Base-by-base conservation (phyloP, 2,888 invertebrate genomes). In the Entomobrya proxima region DNA sequence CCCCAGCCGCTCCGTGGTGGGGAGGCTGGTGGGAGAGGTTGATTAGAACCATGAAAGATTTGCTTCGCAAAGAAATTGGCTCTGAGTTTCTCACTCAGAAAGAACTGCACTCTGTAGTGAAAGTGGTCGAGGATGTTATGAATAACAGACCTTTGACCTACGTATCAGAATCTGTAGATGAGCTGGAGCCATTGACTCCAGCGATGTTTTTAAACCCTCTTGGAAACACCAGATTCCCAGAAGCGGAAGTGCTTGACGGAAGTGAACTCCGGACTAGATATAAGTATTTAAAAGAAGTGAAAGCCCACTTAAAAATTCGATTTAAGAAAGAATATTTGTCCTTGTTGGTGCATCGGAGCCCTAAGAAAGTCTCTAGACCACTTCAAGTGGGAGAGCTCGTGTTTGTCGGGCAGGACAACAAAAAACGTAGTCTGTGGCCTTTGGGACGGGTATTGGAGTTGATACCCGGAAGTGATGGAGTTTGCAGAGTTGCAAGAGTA, bases 1-100 rank as follows among this genome's bases (percentile, higher is more conserved):
- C 89, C 2, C 87, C 88, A 7, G 52, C 86, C 18, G 82, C 91
- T 0, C 88, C 90, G 0, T 91, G 91, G 90, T 87, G 86, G 87
- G 90, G 91, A 6, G 80, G 80, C 1, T 82, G 74, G 74, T 82
- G 82, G 82, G 82, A 82, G 24, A 21, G 82, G 15, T 15, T 82
- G 0, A 82, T 82, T 18, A 3, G 82, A 24, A 15, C 37, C 5
- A 50, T 50, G 0, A 82, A 82, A 44, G 75, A 74, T 13, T 13
- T 82, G 7, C 11, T 82, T 18, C 2, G 27, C 24, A 52, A 47
- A 15, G 30, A n/a, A 2, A 13, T 81, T 6, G 81, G 74, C 13
- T 72, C 35, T 3, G 15, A 0, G 24, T 5, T 9, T 1, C 2
- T 81, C 1, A 58, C 1, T 1, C n/a, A 5, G 7, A 27, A 18